Percentiles rank a stretch among this genome's conserved stretches.
These are phyloP conservation scores for Stenichneumon culpator DNA, from an alignment of 2,888 invertebrate species.

Conservation along the genomic window DNA sequence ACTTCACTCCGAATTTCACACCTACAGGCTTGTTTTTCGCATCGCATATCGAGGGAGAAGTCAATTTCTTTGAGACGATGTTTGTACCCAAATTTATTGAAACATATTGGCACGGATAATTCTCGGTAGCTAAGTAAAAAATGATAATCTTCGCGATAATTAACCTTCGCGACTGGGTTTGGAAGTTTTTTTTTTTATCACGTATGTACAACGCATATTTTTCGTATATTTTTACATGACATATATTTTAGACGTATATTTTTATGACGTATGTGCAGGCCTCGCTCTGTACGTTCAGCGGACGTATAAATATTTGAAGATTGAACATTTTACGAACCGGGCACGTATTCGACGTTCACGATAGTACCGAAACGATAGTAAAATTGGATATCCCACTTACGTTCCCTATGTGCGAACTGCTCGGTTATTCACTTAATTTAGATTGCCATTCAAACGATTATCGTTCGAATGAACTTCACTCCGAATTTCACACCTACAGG, in stretches of 20 bases:
- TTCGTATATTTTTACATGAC: no score
- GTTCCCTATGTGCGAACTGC: neutral
- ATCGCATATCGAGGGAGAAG: no score
- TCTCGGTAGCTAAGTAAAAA: neutral
- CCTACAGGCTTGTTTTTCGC: neutral
- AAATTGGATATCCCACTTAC: slow-evolving; percentile 15
- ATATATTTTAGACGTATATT: no score
- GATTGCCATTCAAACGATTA: neutral
- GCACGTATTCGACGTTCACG: slow-evolving; percentile 8
- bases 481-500: neutral
- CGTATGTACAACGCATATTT: no score
- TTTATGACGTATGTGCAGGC: neutral
- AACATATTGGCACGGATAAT: neutral
- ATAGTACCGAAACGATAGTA: neutral
- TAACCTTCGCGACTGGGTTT: neutral
- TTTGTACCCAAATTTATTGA: neutral
- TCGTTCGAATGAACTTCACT: neutral
- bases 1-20: neutral
- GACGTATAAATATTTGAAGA: slow-evolving; percentile 60
- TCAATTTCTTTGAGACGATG: neutral
- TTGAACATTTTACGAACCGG: slow-evolving; percentile 51
- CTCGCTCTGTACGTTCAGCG: neutral
- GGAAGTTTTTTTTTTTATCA: no score
- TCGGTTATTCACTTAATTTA: slow-evolving; percentile 18
- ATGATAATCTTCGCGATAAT: neutral